Percentiles rank a stretch among this genome's conserved stretches.
Evolutionary conservation across 2,113 vertebrate species (phyloP).

Genomic region (Cichladusa arquata): DNA sequence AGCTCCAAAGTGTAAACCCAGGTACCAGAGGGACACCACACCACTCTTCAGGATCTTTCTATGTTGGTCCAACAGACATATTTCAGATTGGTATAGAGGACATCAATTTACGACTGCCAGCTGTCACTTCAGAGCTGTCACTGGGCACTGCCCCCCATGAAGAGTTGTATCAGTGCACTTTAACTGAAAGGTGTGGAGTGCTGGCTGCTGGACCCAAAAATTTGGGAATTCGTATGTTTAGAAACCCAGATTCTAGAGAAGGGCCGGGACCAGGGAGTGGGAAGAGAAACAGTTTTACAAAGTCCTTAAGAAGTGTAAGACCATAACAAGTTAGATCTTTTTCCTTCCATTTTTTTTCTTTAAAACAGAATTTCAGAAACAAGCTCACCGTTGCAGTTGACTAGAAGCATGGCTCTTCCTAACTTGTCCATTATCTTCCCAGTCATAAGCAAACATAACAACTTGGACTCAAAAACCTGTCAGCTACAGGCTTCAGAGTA

Average conservation of each 20-base stretch:
- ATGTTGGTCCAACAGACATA: neutral
- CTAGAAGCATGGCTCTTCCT: neutral
- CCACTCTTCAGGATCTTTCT: neutral
- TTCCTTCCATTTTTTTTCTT: neutral
- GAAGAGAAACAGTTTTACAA: neutral
- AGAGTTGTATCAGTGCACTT: neutral
- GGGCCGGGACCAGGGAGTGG: fast-evolving
- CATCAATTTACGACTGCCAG: neutral
- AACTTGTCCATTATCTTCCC: neutral
- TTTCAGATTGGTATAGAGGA: neutral
- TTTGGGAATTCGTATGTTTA: neutral
- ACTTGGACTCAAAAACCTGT: neutral
- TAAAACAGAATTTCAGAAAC: neutral
- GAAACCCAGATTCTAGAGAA: neutral
- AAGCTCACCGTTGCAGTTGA: neutral
- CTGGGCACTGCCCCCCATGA: neutral
- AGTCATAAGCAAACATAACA: neutral
- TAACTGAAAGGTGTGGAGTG: neutral
- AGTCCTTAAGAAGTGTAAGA: neutral
- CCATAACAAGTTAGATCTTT: neutral
- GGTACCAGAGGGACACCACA: neutral
- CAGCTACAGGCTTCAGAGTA: neutral
- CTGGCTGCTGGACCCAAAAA: neutral
- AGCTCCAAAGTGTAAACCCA: neutral
- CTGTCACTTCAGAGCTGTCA: neutral